phyloP scores from a whole-genome alignment of 2,797 vertebrate species.

The Epinephelus awoara region DNA sequence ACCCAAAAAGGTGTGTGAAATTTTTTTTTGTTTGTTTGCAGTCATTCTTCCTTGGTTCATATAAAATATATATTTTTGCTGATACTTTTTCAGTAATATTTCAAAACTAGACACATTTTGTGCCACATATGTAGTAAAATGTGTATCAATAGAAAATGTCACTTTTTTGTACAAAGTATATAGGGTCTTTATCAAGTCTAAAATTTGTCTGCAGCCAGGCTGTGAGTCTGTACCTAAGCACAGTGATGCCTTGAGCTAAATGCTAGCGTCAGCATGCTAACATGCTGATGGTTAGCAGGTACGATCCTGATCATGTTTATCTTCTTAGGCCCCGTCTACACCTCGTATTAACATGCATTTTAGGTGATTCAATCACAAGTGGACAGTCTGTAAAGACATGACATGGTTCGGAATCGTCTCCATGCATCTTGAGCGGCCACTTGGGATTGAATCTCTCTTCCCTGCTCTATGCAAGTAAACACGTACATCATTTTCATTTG shows the following conservation, averaged over 20 bases:
- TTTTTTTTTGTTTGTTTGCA: background rate
- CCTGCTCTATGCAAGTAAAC: too few species aligned
- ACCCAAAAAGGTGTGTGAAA: background rate
- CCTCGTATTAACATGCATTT: too few species aligned
- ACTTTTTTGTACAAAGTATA: background rate
- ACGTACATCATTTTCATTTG: too few species aligned
- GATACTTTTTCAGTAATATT: background rate
- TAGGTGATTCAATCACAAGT: too few species aligned
- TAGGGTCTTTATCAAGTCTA: background rate
- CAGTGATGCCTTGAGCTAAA: background rate
- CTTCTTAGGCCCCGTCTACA: background rate
- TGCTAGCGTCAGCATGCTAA: background rate
- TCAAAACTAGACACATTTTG: background rate
- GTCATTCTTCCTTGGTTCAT: background rate
- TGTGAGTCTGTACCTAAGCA: background rate
- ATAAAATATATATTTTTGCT: background rate
- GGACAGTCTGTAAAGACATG: too few species aligned
- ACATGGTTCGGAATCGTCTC: too few species aligned
- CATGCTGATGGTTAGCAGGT: background rate
- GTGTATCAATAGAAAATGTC: background rate
- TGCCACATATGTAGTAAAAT: background rate
- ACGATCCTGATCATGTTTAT: background rate
- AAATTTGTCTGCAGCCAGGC: background rate
- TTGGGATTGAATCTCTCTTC: too few species aligned
- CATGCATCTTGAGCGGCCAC: too few species aligned